A percentile compares a stretch with the other conserved stretches of the same genome.
Conservation (phyloP, 2,797 vertebrate genomes). For the Smutsia gigantea region DNA sequence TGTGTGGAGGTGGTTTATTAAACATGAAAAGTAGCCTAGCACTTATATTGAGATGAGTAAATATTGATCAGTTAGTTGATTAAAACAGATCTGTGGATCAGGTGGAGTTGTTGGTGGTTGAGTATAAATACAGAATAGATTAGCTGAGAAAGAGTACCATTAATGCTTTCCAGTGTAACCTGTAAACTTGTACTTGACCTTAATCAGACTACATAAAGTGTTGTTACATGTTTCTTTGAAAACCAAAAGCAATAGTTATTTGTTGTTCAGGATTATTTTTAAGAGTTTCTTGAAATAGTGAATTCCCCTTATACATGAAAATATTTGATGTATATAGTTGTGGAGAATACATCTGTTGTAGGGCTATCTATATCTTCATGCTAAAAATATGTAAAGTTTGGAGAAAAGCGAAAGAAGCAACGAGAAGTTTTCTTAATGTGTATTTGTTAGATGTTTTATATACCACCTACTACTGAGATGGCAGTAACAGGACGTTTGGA, state of each 20-base stretch:
- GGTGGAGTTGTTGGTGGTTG: slow-evolving; percentile 1
- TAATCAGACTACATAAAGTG: not conserved
- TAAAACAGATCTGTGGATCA: slow-evolving; percentile 30
- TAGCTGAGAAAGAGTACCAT: not conserved
- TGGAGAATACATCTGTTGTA: not conserved
- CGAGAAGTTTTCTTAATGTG: not conserved
- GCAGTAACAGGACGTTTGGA: not conserved
- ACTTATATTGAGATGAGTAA: not conserved
- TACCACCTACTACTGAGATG: not conserved
- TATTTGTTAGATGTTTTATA: slow-evolving; percentile 16
- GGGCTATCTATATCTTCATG: not conserved
- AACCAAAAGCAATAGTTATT: slow-evolving; percentile 23
- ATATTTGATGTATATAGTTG: not conserved
- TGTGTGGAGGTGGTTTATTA: not conserved
- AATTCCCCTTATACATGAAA: not conserved
- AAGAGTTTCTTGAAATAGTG: not conserved
- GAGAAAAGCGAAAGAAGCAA: slow-evolving; percentile 41
- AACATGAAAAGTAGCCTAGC: not conserved
- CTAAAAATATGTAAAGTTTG: slow-evolving; percentile 20
- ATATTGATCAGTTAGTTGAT: not conserved
- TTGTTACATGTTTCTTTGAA: not conserved
- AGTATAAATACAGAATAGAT: slow-evolving; percentile 32
- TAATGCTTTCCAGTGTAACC: not conserved
- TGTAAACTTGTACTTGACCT: slow-evolving; percentile 32
- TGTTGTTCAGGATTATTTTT: not conserved